Base-by-base conservation (phyloP, 2,113 vertebrate genomes). In the Heterotilapia buettikoferi region DNA sequence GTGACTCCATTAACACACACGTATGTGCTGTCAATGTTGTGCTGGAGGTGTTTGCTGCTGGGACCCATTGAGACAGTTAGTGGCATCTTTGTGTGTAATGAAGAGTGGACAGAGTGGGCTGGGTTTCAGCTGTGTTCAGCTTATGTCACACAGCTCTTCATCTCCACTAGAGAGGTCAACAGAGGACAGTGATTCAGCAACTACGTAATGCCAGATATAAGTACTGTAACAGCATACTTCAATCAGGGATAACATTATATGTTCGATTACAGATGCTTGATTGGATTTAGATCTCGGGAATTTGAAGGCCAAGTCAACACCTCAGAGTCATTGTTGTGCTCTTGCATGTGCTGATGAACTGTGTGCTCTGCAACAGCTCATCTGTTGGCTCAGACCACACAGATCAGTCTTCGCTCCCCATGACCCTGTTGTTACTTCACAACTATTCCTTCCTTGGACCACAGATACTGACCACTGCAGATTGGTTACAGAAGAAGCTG, bases 81-180 rank as follows among this genome's bases (percentile, higher is more conserved):
- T 89, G 88, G n/a, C 61, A 84, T 92, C 83, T 85, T 33, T 86
- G 61, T 91, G 56, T 86, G 56, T 92, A 88, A 92, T 92, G 90
- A 94, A 95, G 92, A 68, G 61, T 66, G 61, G 61, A 92, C 87
- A 52, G 85, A 93, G 73, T 84, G 87, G 66, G 21, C 80, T 82
- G 50, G 2, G 40, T 71, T 68, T 21, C 84, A 85, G 71, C 81
- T 84, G 45, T 50, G 45, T 66, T 38, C 45, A n/a, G 68, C 31
- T 33, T 7, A 6, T 66, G 78, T 73, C 76, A 78, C 56, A 71
- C 40, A 61, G 84, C 66, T 79, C 71, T 86, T 91, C 84, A 89
- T 63, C 6, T 13, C 33, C 53, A n/a, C 40, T 50, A 26, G 45
- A 84, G 54, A 59, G 57, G 83, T 86, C 86, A 85, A 21, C n/a